Conservation (phyloP, 2,888 invertebrate genomes). For the Pharmacophagus antenor region DNA sequence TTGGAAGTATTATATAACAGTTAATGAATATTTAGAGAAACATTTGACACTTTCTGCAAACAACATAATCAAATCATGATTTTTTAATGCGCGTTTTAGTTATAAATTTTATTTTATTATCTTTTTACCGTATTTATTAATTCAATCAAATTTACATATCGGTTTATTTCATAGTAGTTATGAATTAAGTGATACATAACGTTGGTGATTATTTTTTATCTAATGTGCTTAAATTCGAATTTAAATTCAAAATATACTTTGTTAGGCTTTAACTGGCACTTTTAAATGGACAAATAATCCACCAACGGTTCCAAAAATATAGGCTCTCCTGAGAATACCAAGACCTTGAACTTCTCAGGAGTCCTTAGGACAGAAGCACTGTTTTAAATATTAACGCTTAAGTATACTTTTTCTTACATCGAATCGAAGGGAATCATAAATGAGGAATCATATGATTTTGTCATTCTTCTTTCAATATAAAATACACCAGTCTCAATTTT, state of each 20-base stretch:
- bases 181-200: neutral
- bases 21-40: neutral
- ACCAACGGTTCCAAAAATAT: no score
- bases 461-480: neutral
- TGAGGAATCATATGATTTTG: no score
- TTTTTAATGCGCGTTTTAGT: neutral
- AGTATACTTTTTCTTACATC: no score
- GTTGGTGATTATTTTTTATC: neutral
- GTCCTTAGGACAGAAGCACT: no score
- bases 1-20: neutral
- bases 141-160: neutral
- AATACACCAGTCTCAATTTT: neutral
- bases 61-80: neutral
- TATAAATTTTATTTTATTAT: neutral
- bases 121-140: neutral
- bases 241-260: no score
- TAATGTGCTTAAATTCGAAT: no score
- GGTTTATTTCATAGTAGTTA: neutral
- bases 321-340: no score
- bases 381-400: no score
- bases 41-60: slow-evolving; percentile 2
- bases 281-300: no score
- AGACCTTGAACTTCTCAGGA: no score
- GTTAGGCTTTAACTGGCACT: no score
- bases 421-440: no score